Evolutionary conservation across 2,888 invertebrate species (phyloP).

Genomic region (Xestia rhomboidea): DNA sequence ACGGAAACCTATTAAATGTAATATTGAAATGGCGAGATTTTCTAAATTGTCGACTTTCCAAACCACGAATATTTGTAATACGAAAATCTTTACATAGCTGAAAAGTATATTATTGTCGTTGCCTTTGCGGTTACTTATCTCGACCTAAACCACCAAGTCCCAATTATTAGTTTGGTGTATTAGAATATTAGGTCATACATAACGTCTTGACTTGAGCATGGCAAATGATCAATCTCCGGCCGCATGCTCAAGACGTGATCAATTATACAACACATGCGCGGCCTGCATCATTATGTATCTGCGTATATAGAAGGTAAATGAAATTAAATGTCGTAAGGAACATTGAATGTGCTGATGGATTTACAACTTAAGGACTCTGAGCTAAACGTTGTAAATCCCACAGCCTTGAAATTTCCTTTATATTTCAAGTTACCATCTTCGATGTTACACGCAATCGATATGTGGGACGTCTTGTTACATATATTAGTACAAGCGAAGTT

Average conservation of each 20-base stretch:
- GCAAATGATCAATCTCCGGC: constrained; percentile 85
- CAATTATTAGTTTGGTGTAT: constrained; percentile 15
- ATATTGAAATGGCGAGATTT: constrained; percentile 27
- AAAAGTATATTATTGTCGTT: neutral
- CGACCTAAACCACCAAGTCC: too few species aligned
- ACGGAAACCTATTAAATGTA: constrained; percentile 35
- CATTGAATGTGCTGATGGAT: neutral
- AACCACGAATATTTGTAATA: neutral
- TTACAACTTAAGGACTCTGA: neutral
- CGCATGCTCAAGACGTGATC: constrained; percentile 76
- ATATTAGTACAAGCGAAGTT: neutral
- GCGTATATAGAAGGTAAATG: neutral
- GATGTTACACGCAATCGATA: constrained; percentile 31
- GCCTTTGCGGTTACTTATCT: neutral
- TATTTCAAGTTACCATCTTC: neutral
- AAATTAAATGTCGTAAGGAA: neutral
- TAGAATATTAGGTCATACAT: constrained; percentile 44
- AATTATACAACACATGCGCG: constrained; percentile 71
- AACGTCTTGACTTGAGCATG: constrained; percentile 57
- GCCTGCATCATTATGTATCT: constrained; percentile 1
- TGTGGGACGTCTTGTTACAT: constrained; percentile 4
- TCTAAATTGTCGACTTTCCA: neutral
- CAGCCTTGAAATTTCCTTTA: neutral
- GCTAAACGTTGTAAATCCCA: neutral
- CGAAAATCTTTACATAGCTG: neutral